Evolutionary conservation across 1,140 invertebrate species (phyloP), one percentile per base, ranked within the genome.

Genomic region (Drosophila serrata): DNA sequence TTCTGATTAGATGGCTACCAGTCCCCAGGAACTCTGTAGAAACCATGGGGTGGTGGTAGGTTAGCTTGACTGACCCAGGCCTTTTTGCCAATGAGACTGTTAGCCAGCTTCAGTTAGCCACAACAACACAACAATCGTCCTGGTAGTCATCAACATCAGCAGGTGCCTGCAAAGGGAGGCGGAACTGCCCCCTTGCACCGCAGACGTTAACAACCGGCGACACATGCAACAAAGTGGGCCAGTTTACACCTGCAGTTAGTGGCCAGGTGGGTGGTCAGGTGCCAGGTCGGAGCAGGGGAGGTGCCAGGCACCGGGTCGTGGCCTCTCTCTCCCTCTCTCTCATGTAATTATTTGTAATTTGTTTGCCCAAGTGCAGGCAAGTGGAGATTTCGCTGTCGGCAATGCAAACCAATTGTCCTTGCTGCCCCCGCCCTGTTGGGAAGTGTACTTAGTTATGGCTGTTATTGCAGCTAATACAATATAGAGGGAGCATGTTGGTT

Each of bases 261-360:
- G 62, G 55, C 29, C 60, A 75, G 42, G 56, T 46, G 40, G 12
- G 6, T 48, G 24, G 24, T 24, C 39, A 19, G 27, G 40, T 13
- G 35, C 37, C 33, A 48, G 56, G 45, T 4, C n/a, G 8, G n/a
- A 4, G n/a, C 4, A 19, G 42, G 42, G 42, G 24, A 42, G 33
- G 40, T 19, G 35, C 33, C 33, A 55, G 56, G 45, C 1, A 76
- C 59, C 73, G 24, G 60, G 72, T 29, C 59, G 37, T 70, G 81
- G 56, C 77, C 81, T 59, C 60, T 65, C 43, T 46, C 51, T 24
- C 81, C 56, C 60, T 65, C 43, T 46, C 51, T 24, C 33, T 39
- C 59, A 73, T 77, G 76, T 84, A 87, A 87, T 87, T 88, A 87
- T 88, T 78, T 81, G 84, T 88, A 88, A 88, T 88, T 88, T 88